Evolutionary conservation across 1,140 invertebrate genomes (phyloP), one percentile per base, ranked within the genome.

Genomic region (Nixonia krombeini): DNA sequence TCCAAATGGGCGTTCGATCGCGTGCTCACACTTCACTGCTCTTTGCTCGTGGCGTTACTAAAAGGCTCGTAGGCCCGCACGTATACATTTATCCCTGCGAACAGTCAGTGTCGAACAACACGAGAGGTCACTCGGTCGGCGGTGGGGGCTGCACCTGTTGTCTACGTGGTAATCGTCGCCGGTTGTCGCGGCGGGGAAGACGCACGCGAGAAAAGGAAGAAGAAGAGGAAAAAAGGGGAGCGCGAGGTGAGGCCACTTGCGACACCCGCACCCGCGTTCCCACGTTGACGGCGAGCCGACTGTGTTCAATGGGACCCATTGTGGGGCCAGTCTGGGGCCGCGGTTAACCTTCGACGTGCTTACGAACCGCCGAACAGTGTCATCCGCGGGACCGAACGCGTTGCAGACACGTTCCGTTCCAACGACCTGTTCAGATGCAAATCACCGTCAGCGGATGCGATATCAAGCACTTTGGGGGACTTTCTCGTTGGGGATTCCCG

Each of bases 71-170:
- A 55, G 62, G 56, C 61, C 53, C 47, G 71, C 16, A 71, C 70
- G 70, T 76, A 77, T 72, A 76, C 76, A 78, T 81, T 79, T 81
- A 80, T 80, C 74, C 74, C 72, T 76, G 71, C 73, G 70, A 73
- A 45, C 53, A 50, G 70, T 57, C 38, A 69, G 70, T 75, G 70
- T 76, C 72, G 72, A 75, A 78, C 72, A 71, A 79, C 76, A 80
- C 74, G 64, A 79, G 76, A 81, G 79, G 79, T 81, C 78, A 81
- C 79, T 75, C 63, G 55, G 38, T 35, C 49, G 59, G 42, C 31
- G 45, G 59, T 57, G 64, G 58, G 61, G 63, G 57, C 28, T 72
- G 72, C 70, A 74, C 72, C 68, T 72, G 70, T 75, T 73, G 68
- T 74, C n/a, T n/a, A n/a, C 65, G 55, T 64, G 46, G 51, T 47